phyloP scores from a whole-genome alignment of 1,140 invertebrate species.

The Drosophila nigrodunni region DNA sequence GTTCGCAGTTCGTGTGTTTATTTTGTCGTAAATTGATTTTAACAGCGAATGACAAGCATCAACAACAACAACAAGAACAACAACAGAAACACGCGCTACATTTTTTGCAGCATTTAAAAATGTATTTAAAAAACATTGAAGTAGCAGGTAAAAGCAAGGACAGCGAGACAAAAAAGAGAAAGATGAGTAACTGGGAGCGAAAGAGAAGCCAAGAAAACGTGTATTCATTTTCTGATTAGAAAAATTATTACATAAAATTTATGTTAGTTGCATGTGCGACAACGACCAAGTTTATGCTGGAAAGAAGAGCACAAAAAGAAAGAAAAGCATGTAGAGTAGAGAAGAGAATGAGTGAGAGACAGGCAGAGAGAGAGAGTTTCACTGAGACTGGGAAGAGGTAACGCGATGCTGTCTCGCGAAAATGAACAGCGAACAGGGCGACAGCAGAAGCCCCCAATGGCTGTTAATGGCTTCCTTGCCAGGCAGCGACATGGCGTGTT shows the following conservation, averaged over 20 bases:
- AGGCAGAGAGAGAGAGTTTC: background rate
- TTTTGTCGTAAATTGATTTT: constrained; percentile 83
- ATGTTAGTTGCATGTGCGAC: constrained; percentile 69
- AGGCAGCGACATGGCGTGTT: constrained; percentile 27
- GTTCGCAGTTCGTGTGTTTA: constrained; percentile 74
- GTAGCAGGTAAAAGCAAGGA: constrained; percentile 12
- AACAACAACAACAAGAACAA: constrained; percentile 31
- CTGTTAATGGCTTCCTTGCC: constrained; percentile 79
- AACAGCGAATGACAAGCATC: constrained; percentile 80
- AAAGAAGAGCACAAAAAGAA: background rate
- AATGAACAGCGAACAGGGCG: constrained; percentile 57
- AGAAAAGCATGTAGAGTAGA: too few relatives aligned
- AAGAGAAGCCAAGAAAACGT: background rate
- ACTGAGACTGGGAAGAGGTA: background rate
- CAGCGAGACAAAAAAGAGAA: constrained; percentile 2
- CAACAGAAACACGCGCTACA: constrained; percentile 46
- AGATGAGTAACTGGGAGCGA: background rate
- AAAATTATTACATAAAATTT: constrained; percentile 81
- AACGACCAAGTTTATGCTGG: constrained; percentile 53
- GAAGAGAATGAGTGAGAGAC: background rate
- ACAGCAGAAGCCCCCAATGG: constrained; percentile 45
- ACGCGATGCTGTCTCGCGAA: constrained; percentile 6
- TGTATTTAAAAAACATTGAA: constrained; percentile 62
- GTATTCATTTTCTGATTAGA: constrained; percentile 78
- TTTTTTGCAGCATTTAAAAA: constrained; percentile 73